Percentiles rank a stretch among this genome's conserved stretches.
Conservation (phyloP, 37 sponge, comb jelly and placozoan genomes). For the Cliona cf. orientalis region DNA sequence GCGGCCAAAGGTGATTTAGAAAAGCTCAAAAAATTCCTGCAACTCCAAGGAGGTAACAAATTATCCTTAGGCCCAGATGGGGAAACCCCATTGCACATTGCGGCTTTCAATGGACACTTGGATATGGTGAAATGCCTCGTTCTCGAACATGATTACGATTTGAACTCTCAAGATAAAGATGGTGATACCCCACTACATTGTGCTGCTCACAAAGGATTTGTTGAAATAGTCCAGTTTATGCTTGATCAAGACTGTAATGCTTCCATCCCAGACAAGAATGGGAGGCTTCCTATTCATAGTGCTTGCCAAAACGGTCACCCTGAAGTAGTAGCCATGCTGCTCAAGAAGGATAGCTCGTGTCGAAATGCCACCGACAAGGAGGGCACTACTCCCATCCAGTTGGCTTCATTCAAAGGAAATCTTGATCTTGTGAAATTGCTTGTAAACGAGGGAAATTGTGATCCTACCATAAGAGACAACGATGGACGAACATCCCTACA, state of each 20-base stretch:
- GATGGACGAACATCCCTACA: slow-evolving; percentile 47
- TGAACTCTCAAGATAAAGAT: slow-evolving; percentile 21
- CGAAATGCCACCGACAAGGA: slow-evolving; percentile 23
- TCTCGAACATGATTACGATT: slow-evolving; percentile 10
- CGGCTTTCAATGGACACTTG: slow-evolving; percentile 27
- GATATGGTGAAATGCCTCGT: slow-evolving; percentile 48
- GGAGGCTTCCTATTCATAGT: slow-evolving; percentile 32
- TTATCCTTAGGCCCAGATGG: neutral
- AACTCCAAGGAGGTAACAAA: neutral
- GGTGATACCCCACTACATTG: slow-evolving; percentile 49
- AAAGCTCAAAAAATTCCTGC: slow-evolving; percentile 8
- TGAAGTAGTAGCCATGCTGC: neutral
- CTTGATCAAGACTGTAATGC: neutral
- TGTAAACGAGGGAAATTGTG: neutral
- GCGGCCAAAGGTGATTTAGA: slow-evolving; percentile 39
- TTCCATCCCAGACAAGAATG: slow-evolving; percentile 29
- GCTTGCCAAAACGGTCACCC: slow-evolving; percentile 29
- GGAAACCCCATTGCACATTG: slow-evolving; percentile 42
- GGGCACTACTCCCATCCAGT: slow-evolving; percentile 57
- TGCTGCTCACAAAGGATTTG: slow-evolving; percentile 39
- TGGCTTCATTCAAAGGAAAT: slow-evolving; percentile 40
- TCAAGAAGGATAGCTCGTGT: neutral
- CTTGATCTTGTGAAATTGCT: slow-evolving; percentile 15
- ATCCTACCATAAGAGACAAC: slow-evolving; percentile 37
- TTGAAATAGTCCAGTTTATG: slow-evolving; percentile 24